phyloP scores from a whole-genome alignment of 2,797 vertebrate species.

The Rhabdomys pumilio region DNA sequence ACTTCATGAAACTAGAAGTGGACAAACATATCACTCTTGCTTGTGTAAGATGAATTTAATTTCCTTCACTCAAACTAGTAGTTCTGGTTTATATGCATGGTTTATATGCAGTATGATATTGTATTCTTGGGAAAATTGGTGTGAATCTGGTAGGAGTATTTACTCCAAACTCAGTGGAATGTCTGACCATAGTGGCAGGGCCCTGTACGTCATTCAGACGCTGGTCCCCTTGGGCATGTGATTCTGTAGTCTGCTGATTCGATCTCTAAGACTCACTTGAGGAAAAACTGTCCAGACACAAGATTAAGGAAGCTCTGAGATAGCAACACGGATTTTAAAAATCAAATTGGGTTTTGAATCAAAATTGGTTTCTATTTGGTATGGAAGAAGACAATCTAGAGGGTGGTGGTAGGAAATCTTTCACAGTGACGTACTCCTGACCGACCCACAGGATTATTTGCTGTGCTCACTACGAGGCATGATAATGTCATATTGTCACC shows the following conservation, averaged over 20 bases:
- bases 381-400: background rate
- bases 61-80: background rate
- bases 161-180: fast-evolving
- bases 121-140: fast-evolving
- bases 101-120: fast-evolving
- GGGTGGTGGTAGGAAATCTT: background rate
- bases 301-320: background rate
- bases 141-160: fast-evolving
- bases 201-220: no score
- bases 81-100: background rate
- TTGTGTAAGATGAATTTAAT: background rate
- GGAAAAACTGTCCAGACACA: background rate
- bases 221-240: no score
- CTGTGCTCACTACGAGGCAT: background rate
- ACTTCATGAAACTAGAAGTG: background rate
- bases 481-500: background rate
- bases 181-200: no score
- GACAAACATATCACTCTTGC: background rate
- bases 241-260: background rate
- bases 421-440: background rate
- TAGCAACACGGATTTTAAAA: background rate
- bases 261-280: background rate
- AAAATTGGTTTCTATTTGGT: background rate
- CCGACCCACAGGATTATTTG: background rate
- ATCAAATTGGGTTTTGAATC: background rate